Conservation (phyloP, 1,140 invertebrate species). For the Orussus abietinus region DNA sequence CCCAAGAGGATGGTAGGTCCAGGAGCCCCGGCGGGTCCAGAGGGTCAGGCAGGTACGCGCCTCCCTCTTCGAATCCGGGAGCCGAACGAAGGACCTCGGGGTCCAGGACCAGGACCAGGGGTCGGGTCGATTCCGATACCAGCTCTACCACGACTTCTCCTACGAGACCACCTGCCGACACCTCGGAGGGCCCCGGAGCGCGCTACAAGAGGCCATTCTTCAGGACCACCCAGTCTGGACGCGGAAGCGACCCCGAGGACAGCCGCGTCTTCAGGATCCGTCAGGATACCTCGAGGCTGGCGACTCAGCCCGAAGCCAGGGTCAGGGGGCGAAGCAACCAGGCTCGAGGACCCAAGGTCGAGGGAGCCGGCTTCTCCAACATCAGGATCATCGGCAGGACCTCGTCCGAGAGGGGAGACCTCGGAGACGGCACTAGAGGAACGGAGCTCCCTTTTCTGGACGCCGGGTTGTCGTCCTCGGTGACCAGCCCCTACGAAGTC, state of each 20-base stretch:
- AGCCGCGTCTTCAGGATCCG: slow-evolving; percentile 28
- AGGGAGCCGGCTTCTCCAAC: no score
- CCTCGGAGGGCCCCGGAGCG: neutral
- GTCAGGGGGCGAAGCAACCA: no score
- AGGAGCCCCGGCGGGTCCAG: slow-evolving; percentile 26
- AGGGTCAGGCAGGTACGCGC: slow-evolving; percentile 37
- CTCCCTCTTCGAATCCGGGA: slow-evolving; percentile 17
- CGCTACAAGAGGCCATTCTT: slow-evolving; percentile 16
- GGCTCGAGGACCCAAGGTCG: no score
- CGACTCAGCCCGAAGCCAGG: no score
- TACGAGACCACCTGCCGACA: slow-evolving; percentile 6
- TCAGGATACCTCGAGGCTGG: slow-evolving; percentile 12
- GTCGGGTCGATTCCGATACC: no score
- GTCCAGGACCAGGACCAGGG: no score
- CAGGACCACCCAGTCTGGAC: slow-evolving; percentile 19
- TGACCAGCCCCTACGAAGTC: no score
- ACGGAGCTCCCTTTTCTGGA: no score
- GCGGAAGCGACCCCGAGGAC: slow-evolving; percentile 21
- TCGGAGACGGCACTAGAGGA: no score
- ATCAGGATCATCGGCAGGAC: no score
- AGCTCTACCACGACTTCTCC: slow-evolving; percentile 1
- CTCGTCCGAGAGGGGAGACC: no score
- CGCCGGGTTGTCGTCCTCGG: no score
- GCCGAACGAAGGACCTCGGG: slow-evolving; percentile 3
- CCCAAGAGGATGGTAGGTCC: slow-evolving; percentile 24